Percentiles rank a stretch among this genome's conserved stretches.
Conservation (phyloP, 2,113 vertebrate species). For the Pluvianellus socialis region DNA sequence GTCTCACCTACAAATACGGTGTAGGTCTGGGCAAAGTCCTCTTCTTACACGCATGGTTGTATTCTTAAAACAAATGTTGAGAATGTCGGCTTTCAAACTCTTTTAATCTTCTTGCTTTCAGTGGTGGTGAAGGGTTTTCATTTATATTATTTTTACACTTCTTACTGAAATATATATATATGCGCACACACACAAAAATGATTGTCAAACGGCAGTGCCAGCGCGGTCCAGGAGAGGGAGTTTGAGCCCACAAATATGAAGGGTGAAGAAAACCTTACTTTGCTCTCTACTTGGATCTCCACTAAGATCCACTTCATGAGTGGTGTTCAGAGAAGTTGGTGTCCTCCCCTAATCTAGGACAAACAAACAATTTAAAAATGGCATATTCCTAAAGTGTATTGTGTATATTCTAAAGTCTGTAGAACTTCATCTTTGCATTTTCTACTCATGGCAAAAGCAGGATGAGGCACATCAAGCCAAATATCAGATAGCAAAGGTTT, state of each 20-base stretch:
- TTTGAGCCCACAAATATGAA: not conserved
- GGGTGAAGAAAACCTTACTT: not conserved
- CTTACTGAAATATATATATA: not conserved
- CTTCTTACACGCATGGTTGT: not conserved
- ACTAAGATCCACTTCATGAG: not conserved
- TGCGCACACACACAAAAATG: not conserved
- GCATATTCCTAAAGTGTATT: not conserved
- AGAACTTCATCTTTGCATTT: not conserved
- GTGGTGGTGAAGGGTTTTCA: not conserved
- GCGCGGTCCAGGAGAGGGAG: constrained; percentile 36
- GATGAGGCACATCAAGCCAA: not conserved
- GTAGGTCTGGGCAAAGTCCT: not conserved
- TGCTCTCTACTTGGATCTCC: not conserved
- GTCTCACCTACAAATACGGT: not conserved
- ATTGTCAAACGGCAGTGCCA: not conserved
- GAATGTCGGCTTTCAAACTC: not conserved
- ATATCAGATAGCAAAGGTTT: not conserved
- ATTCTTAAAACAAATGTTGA: not conserved
- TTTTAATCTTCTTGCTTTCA: not conserved
- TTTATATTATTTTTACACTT: not conserved
- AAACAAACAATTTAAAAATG: not conserved
- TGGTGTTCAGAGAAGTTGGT: not conserved
- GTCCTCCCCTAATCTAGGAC: not conserved
- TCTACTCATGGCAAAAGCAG: not conserved
- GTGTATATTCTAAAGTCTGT: not conserved